Base-by-base conservation (phyloP, 1,140 invertebrate species). In the Colletes latitarsis region DNA sequence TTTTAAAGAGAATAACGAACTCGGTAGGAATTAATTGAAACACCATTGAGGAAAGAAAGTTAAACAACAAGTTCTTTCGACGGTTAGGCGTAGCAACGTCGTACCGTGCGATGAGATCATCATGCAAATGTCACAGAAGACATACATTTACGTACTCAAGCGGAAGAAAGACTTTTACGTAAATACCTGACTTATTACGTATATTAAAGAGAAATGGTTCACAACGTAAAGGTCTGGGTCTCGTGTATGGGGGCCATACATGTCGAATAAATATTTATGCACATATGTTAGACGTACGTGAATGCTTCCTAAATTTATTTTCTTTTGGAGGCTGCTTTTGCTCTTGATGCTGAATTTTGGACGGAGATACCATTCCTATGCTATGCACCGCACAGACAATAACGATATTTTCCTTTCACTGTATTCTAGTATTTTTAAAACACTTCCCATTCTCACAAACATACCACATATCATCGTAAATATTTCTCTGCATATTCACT, bases 331-430 rank as follows among this genome's bases (percentile, higher is more conserved):
- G 82, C 69, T 88, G 83, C 53, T 76, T 78, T 4, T 70, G 78
- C 83, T 92, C 88, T 82, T 91, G 91, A 81, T 90, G 88, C 80
- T 93, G 89, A 81, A 87, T 83, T 82, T 92, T 92, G 82, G 92
- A 91, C 82, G 92, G 92, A 81, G 92, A 93, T 93, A 93, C 89
- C 93, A 93, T 93, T 90, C 92, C 93, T 93, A 92, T 63, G 88
- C 89, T 62, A 88, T 92, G 69, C 78, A 88, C 88, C 82, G 83
- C 80, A 79, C 88, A 68, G 80, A 78, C 84, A 83, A 52, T 77
- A 75, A 86, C 72, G 82, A 88, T 87, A 87, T 82, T 87, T 82
- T 67, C 77, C 80, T 85, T 58, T 89, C 78, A 82, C 74, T 76
- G 66, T 80, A 79, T 41, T 63, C 85, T 81, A 77, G 63, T 86